Percentiles rank a stretch among this genome's conserved stretches.
Conservation (phyloP, 2,113 vertebrate genomes). For the Tupaia chinensis region DNA sequence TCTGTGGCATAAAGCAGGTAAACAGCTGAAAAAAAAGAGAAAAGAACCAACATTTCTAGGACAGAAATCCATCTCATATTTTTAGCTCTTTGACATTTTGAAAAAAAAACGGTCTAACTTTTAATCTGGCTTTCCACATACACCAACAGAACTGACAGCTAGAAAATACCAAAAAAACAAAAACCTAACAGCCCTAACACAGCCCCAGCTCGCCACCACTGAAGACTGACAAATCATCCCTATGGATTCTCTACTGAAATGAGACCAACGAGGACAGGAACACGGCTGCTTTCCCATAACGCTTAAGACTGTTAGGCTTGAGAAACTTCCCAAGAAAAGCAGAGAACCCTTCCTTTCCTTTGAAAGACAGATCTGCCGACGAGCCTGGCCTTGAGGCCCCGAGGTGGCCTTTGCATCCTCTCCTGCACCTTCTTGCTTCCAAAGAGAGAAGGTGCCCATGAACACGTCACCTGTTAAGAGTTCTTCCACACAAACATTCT, state of each 20-base stretch:
- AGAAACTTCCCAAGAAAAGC: not conserved
- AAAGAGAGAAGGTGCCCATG: not conserved
- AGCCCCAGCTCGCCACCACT: not conserved
- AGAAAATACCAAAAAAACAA: not conserved
- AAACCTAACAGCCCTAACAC: not conserved
- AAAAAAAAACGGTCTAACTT: not conserved
- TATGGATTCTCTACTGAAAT: not conserved
- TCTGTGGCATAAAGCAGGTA: too few relatives aligned
- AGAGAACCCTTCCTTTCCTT: not conserved
- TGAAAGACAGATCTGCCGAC: not conserved
- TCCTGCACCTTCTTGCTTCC: not conserved
- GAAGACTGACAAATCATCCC: not conserved
- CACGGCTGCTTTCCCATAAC: not conserved
- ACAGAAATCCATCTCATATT: not conserved
- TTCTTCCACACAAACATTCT: not conserved
- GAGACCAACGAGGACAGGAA: not conserved
- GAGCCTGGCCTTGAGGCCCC: not conserved
- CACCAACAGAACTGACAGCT: not conserved
- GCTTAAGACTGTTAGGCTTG: not conserved
- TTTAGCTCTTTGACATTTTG: constrained; percentile 35
- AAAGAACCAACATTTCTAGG: constrained; percentile 4
- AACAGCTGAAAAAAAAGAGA: not conserved
- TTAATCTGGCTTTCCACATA: not conserved
- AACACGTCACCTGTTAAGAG: not conserved
- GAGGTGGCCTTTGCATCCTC: not conserved